phyloP scores from a whole-genome alignment of 2,888 invertebrate genomes.

The Helleia helle region DNA sequence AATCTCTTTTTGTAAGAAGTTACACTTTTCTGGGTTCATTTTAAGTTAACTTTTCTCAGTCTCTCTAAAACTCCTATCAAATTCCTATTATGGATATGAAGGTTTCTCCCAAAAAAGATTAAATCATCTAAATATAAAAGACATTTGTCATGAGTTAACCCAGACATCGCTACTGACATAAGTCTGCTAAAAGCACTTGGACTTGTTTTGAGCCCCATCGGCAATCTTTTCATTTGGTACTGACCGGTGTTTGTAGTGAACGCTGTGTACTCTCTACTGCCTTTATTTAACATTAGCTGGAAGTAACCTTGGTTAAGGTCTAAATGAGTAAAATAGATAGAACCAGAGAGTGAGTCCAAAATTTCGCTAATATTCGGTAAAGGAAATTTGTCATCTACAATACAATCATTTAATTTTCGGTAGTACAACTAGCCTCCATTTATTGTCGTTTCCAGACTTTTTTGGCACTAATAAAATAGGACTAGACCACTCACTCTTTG shows the following conservation, averaged over 20 bases:
- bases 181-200: slow-evolving; percentile 13
- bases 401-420: slow-evolving; percentile 12
- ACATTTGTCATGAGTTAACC: slow-evolving; percentile 12
- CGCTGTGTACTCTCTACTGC: slow-evolving; percentile 11
- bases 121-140: slow-evolving; percentile 14
- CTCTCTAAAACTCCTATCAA: slow-evolving; percentile 3
- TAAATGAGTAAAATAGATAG: slow-evolving; percentile 13
- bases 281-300: background rate
- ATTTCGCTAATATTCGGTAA: slow-evolving; percentile 2
- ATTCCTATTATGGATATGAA: slow-evolving; percentile 5
- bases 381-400: slow-evolving; percentile 15
- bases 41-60: slow-evolving; percentile 12
- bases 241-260: slow-evolving; percentile 10
- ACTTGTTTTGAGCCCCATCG: slow-evolving; percentile 18
- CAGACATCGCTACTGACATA: slow-evolving; percentile 15
- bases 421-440: slow-evolving; percentile 22
- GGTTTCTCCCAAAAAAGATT: slow-evolving; percentile 8
- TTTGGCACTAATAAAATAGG: slow-evolving; percentile 24
- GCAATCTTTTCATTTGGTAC: slow-evolving; percentile 14
- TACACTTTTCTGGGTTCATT: slow-evolving; percentile 10
- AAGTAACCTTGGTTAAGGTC: slow-evolving; percentile 1
- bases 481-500: slow-evolving; percentile 19
- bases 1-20: slow-evolving; percentile 11
- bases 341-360: slow-evolving; percentile 12
- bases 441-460: slow-evolving; percentile 16